phyloP scores from a whole-genome alignment of 1,140 invertebrate species.

The Drosophila grimshawi region DNA sequence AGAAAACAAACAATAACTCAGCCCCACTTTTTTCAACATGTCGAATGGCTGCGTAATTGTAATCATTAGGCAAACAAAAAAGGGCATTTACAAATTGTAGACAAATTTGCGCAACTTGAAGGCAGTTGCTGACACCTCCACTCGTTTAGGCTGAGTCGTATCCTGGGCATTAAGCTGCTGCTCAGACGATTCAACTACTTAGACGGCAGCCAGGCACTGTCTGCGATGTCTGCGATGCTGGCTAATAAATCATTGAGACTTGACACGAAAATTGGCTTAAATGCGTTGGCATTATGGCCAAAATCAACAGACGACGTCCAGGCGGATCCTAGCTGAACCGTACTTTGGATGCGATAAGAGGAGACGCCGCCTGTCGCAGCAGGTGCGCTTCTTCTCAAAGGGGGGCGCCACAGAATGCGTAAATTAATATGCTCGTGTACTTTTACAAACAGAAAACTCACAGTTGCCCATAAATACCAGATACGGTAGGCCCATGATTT shows the following conservation, averaged over 20 bases:
- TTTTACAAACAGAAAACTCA: conserved; percentile 3
- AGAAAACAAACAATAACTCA: not conserved
- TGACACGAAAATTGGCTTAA: conserved; percentile 72
- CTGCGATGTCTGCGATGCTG: conserved; percentile 50
- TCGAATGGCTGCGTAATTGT: conserved; percentile 61
- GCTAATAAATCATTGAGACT: conserved; percentile 71
- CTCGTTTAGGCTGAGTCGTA: conserved; percentile 14
- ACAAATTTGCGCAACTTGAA: conserved; percentile 69
- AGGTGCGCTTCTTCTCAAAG: conserved; percentile 61
- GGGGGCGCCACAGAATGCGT: conserved; percentile 29
- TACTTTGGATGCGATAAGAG: not conserved
- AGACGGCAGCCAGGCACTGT: conserved; percentile 10
- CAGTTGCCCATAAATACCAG: conserved; percentile 20
- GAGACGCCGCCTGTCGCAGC: conserved; percentile 49
- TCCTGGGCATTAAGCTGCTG: conserved; percentile 30
- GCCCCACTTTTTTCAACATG: conserved; percentile 1
- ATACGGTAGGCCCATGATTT: not conserved
- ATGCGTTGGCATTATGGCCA: conserved; percentile 57
- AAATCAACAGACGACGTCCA: conserved; percentile 60
- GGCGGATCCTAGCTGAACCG: not conserved
- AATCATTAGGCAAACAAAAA: conserved; percentile 60
- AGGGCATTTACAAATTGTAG: conserved; percentile 59
- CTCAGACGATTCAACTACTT: not conserved
- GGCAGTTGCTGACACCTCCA: conserved; percentile 63
- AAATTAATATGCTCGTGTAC: conserved; percentile 45